Evolutionary conservation across 92 coral and sea anemone species (phyloP).

Genomic region (Epizoanthus fatuus): DNA sequence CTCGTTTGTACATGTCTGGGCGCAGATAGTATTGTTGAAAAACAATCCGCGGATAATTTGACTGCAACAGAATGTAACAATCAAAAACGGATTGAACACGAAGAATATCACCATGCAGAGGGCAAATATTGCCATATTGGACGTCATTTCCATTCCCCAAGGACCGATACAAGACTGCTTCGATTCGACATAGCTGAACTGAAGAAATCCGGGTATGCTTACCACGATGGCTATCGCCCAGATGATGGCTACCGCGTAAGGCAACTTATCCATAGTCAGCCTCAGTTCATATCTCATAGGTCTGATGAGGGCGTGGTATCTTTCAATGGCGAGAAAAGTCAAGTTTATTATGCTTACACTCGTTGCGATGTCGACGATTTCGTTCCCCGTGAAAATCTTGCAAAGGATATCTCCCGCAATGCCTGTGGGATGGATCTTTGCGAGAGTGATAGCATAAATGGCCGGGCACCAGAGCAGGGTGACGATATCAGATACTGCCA

Average conservation of each 20-base stretch:
- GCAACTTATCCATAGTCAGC: slow-evolving; percentile 15
- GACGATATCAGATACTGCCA: slow-evolving; percentile 14
- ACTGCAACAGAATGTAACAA: slow-evolving; percentile 23
- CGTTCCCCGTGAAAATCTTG: slow-evolving; percentile 30
- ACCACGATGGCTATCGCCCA: slow-evolving; percentile 8
- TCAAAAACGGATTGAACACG: slow-evolving; percentile 17
- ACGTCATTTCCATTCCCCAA: slow-evolving; percentile 20
- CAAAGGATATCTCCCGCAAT: slow-evolving; percentile 31
- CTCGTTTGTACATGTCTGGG: not conserved
- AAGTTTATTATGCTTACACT: slow-evolving; percentile 25
- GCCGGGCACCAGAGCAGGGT: slow-evolving; percentile 35
- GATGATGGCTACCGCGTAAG: not conserved
- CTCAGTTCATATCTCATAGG: slow-evolving; percentile 8
- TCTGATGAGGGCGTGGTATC: slow-evolving; percentile 33
- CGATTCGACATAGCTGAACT: slow-evolving; percentile 8
- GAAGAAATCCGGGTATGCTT: slow-evolving; percentile 23
- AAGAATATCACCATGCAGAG: slow-evolving; percentile 25
- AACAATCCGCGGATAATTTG: slow-evolving; percentile 16
- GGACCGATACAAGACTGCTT: slow-evolving; percentile 28
- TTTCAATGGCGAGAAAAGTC: slow-evolving; percentile 29
- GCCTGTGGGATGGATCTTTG: slow-evolving; percentile 23
- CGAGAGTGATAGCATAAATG: slow-evolving; percentile 3
- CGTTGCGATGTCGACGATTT: slow-evolving; percentile 35
- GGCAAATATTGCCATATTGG: slow-evolving; percentile 13
- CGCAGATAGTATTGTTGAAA: slow-evolving; percentile 8